Conservation (phyloP, 2,113 vertebrate genomes). For the Chloropsis cyanopogon region DNA sequence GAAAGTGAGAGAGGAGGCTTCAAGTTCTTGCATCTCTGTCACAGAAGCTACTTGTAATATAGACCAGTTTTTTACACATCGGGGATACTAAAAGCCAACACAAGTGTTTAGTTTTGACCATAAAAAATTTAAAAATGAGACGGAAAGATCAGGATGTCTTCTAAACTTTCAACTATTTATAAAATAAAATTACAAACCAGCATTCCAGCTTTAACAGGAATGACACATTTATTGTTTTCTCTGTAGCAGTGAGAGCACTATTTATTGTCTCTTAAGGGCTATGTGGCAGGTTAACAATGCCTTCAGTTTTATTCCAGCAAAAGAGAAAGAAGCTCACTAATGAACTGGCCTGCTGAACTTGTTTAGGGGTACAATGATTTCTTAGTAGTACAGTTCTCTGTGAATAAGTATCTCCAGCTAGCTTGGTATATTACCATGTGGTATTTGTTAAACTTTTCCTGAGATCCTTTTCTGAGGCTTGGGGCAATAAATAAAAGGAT, state of each 20-base stretch:
- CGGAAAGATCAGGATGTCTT: constrained; percentile 42
- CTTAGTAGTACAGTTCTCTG: constrained; percentile 19
- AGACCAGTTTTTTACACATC: neutral
- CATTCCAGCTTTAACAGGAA: constrained; percentile 41
- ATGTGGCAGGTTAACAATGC: constrained; percentile 45
- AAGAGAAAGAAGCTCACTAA: constrained; percentile 31
- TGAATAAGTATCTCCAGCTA: neutral
- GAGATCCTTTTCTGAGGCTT: neutral
- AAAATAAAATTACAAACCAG: constrained; percentile 51
- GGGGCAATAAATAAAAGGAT: neutral
- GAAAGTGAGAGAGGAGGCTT: neutral
- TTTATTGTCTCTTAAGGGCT: constrained; percentile 61
- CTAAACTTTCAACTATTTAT: constrained; percentile 48
- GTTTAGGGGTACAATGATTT: constrained; percentile 34
- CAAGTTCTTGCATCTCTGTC: neutral
- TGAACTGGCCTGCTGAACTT: constrained; percentile 31
- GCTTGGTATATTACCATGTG: neutral
- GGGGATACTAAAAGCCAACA: constrained; percentile 28
- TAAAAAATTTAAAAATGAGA: constrained; percentile 27
- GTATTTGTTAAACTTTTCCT: neutral
- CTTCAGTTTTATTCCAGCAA: constrained; percentile 39
- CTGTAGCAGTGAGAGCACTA: constrained; percentile 34
- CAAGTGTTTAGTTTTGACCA: constrained; percentile 32
- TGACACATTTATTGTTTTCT: constrained; percentile 53
- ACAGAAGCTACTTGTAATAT: neutral